phyloP scores from a whole-genome alignment of 2,888 invertebrate species.

The Linnaemya vulpina region DNA sequence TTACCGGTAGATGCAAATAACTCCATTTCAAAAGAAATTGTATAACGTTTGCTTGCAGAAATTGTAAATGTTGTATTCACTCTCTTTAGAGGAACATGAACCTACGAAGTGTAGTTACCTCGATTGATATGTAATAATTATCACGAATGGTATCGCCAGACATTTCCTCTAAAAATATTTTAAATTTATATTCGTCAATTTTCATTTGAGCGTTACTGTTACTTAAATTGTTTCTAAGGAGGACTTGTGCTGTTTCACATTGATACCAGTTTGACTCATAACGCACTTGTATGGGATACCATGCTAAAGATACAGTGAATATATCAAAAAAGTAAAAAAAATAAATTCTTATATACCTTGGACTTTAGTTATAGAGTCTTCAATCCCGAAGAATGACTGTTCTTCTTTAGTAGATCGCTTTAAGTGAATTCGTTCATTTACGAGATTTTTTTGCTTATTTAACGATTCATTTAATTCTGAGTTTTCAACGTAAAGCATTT shows the following conservation, averaged over 20 bases:
- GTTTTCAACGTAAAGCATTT: not conserved
- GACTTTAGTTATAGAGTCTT: not conserved
- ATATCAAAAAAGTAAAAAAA: not conserved
- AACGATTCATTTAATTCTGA: not conserved
- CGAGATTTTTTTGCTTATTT: not conserved
- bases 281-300: slow-evolving; percentile 47
- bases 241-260: slow-evolving; percentile 17
- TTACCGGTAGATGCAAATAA: too few species aligned
- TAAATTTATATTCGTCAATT: slow-evolving; percentile 6
- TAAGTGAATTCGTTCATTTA: not conserved
- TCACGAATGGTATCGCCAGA: slow-evolving; percentile 30
- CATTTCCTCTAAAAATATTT: slow-evolving; percentile 2
- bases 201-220: not conserved
- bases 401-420: not conserved
- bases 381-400: not conserved
- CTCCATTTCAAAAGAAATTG: too few species aligned
- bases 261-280: slow-evolving; percentile 47
- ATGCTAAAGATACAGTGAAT: slow-evolving; percentile 4
- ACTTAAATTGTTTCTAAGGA: not conserved
- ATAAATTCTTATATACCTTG: not conserved
- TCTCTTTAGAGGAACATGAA: too few species aligned
- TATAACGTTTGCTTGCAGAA: too few species aligned
- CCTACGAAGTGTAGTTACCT: slow-evolving; percentile 34
- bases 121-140: slow-evolving; percentile 40
- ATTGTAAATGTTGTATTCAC: too few species aligned